Evolutionary conservation across 2,888 invertebrate species (phyloP).

Genomic region (Cheilosia vulpina): DNA sequence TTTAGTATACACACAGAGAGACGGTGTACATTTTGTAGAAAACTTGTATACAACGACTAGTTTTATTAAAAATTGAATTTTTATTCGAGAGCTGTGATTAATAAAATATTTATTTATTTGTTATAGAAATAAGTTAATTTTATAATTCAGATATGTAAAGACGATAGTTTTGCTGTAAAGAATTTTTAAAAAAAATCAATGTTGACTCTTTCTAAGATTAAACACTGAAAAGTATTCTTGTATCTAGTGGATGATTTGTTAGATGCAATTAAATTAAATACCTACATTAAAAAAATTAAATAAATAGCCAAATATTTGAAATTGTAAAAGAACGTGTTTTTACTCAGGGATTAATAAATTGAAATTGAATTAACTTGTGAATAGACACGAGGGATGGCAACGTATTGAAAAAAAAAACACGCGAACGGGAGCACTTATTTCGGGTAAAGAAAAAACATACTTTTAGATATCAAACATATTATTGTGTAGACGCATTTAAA

Average conservation of each 20-base stretch:
- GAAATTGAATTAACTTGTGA: neutral
- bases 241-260: slow-evolving; percentile 15
- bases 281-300: slow-evolving; percentile 8
- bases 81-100: slow-evolving; percentile 65
- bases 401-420: neutral
- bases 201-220: slow-evolving; percentile 49
- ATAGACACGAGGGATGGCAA: neutral
- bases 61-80: slow-evolving; percentile 16
- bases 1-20: slow-evolving; percentile 5
- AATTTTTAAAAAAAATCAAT: slow-evolving; percentile 1
- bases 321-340: neutral
- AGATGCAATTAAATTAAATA: slow-evolving; percentile 17
- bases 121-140: slow-evolving; percentile 33
- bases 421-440: no score
- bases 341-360: neutral
- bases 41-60: neutral
- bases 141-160: neutral
- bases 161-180: neutral
- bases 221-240: slow-evolving; percentile 49
- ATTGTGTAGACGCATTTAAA: no score
- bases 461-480: no score
- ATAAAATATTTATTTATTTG: slow-evolving; percentile 68
- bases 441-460: no score
- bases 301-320: slow-evolving; percentile 13
- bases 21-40: slow-evolving; percentile 36